Percentiles rank a stretch among this genome's conserved stretches.
These are phyloP conservation scores for Papio anubis DNA, from an alignment of 2,113 vertebrate species.

Conservation along the genomic window DNA sequence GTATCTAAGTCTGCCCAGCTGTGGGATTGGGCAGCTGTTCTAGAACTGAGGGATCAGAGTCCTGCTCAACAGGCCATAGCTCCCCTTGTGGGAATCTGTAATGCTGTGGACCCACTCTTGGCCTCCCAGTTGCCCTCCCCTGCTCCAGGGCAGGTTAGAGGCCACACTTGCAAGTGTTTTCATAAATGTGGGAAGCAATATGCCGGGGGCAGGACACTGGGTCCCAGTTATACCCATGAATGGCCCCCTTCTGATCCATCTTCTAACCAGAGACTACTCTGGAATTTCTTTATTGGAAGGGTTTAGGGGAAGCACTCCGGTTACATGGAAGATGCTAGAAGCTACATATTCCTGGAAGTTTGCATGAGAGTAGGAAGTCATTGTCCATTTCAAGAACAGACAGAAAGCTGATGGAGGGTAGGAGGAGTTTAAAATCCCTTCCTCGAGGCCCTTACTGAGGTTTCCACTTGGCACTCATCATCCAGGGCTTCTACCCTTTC, in stretches of 20 bases:
- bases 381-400: background rate
- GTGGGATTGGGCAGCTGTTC: background rate
- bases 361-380: background rate
- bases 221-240: background rate
- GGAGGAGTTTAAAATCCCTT: background rate
- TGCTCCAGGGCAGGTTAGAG: background rate
- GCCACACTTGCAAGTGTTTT: background rate
- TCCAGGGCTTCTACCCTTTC: background rate
- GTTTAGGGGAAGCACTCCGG: background rate
- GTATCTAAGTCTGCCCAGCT: background rate
- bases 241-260: background rate
- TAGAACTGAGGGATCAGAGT: background rate
- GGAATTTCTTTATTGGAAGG: background rate
- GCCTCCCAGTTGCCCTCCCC: background rate
- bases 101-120: background rate
- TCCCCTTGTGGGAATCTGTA: background rate
- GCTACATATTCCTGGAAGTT: background rate
- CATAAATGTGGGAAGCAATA: background rate
- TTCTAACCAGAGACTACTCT: background rate
- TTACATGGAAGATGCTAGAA: background rate
- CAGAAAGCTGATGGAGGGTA: background rate
- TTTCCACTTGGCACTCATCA: background rate
- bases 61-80: background rate
- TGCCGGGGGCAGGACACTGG: background rate
- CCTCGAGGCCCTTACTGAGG: background rate